Conservation (phyloP, 2,113 vertebrate species). For the Numenius arquata region DNA sequence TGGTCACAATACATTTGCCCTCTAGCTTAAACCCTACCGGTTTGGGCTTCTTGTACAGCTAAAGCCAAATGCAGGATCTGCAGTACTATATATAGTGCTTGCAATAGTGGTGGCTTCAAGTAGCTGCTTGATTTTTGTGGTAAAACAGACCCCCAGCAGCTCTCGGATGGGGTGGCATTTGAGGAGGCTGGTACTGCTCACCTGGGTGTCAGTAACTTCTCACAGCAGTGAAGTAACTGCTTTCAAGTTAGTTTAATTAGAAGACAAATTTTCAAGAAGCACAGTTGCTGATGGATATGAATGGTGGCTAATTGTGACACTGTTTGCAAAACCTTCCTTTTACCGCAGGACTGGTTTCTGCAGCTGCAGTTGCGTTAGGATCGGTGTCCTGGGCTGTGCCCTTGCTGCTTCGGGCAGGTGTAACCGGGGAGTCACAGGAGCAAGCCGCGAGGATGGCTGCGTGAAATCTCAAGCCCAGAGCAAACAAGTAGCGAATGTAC, state of each 20-base stretch:
- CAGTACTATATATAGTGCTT: background rate
- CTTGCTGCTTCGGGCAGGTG: background rate
- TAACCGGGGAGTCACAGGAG: background rate
- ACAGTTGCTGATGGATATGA: background rate
- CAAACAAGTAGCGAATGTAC: background rate
- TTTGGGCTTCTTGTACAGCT: background rate
- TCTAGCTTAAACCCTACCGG: background rate
- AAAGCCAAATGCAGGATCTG: background rate
- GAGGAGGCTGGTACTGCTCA: background rate
- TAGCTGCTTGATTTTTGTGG: accelerated
- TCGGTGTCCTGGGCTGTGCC: background rate
- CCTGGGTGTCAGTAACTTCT: background rate
- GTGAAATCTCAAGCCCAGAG: background rate
- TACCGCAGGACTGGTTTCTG: background rate
- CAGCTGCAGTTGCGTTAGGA: background rate
- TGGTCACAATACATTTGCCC: background rate
- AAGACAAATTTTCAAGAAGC: background rate
- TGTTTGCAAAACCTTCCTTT: background rate
- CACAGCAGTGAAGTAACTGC: background rate
- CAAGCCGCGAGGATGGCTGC: background rate
- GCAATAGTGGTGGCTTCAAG: background rate
- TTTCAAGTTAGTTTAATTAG: background rate
- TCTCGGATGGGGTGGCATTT: background rate
- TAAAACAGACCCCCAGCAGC: background rate
- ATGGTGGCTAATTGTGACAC: background rate